These are phyloP conservation scores for Achatina immaculata DNA, from an alignment of 1,140 invertebrate genomes.

Conservation along the genomic window DNA sequence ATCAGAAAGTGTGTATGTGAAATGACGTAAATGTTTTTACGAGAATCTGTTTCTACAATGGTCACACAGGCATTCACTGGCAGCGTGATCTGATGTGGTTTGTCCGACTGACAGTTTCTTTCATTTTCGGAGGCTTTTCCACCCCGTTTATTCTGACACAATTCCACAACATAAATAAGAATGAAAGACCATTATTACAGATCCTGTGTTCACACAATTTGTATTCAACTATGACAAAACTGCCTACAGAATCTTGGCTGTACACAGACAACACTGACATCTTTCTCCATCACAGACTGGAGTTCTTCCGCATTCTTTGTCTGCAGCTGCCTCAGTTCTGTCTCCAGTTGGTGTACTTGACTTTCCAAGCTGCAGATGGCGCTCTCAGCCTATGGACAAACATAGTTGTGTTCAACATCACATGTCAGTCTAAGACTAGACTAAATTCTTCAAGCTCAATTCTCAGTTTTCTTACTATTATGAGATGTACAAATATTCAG, in stretches of 20 bases:
- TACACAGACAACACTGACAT: constrained; percentile 3
- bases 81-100: no score
- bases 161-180: no score
- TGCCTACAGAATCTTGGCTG: constrained; percentile 19
- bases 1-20: no score
- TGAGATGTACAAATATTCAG: not conserved
- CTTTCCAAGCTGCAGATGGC: not conserved
- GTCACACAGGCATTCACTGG: no score
- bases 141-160: no score
- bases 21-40: no score
- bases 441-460: not conserved
- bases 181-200: no score
- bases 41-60: no score
- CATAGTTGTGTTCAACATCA: not conserved
- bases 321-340: constrained; percentile 5
- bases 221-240: not conserved
- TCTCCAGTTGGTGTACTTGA: not conserved
- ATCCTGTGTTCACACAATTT: no score
- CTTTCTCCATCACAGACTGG: not conserved
- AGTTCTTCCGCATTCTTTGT: not conserved
- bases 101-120: no score
- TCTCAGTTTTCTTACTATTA: not conserved
- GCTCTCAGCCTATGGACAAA: not conserved
- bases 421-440: not conserved
- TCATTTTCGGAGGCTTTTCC: no score